A percentile compares a stretch with the other conserved stretches of the same genome.
Conservation (phyloP, 2,888 invertebrate genomes). For the Marronus borbonicus region DNA sequence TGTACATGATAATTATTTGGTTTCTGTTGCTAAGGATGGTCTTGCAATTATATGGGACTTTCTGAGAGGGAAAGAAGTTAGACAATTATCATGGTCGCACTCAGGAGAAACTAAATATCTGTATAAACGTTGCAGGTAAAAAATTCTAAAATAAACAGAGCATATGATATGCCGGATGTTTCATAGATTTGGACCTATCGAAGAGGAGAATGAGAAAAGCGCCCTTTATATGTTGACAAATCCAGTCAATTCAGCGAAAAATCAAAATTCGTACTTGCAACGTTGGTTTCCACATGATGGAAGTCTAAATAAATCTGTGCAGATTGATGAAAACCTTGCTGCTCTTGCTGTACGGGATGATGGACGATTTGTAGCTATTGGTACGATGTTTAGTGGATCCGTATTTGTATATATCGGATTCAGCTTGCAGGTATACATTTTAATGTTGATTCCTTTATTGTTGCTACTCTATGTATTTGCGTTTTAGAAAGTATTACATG, state of each 20-base stretch:
- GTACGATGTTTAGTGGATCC: constrained; percentile 94
- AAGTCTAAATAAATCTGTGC: constrained; percentile 73
- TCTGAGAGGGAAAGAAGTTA: constrained; percentile 76
- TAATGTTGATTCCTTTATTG: not conserved
- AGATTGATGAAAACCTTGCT: constrained; percentile 84
- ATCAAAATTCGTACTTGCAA: constrained; percentile 83
- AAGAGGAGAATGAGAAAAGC: constrained; percentile 77
- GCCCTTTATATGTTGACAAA: constrained; percentile 87
- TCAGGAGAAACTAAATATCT: constrained; percentile 86
- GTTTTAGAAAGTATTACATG: constrained; percentile 84
- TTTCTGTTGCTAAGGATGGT: constrained; percentile 91
- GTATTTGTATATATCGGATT: constrained; percentile 93
- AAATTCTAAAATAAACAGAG: constrained; percentile 44
- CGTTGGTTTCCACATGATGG: constrained; percentile 83
- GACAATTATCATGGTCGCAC: constrained; percentile 83
- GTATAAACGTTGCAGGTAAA: constrained; percentile 85
- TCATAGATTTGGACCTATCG: constrained; percentile 80
- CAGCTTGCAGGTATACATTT: constrained; percentile 82
- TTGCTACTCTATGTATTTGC: not conserved
- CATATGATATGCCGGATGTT: not conserved
- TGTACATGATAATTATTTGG: constrained; percentile 82
- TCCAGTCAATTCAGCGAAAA: constrained; percentile 81
- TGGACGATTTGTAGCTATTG: constrained; percentile 92
- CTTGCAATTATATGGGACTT: constrained; percentile 87
- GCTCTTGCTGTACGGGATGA: constrained; percentile 92